Conservation (phyloP, 1,140 invertebrate species). For the Globodera rostochiensis region DNA sequence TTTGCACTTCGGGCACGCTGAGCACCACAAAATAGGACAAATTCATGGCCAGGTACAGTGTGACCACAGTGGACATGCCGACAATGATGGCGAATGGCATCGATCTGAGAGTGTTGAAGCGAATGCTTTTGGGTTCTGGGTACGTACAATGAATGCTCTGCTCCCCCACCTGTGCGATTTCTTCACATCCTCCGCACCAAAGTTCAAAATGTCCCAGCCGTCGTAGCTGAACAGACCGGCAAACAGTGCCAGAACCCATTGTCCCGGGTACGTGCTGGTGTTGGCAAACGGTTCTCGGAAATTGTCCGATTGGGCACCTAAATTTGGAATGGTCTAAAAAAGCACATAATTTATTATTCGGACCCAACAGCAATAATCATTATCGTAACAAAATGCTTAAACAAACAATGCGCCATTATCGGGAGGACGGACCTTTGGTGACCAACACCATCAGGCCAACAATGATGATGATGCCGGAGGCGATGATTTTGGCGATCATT, state of each 20-base stretch:
- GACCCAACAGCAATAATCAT: too few relatives aligned
- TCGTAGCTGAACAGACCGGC: slow-evolving; percentile 50
- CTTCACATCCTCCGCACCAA: slow-evolving; percentile 56
- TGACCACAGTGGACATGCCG: slow-evolving; percentile 48
- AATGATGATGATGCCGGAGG: slow-evolving; percentile 53
- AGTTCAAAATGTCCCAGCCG: slow-evolving; percentile 59
- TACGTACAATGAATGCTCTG: background rate
- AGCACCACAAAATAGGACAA: slow-evolving; percentile 54
- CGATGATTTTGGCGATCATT: slow-evolving; percentile 50
- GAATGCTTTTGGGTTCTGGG: background rate
- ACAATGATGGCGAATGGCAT: slow-evolving; percentile 57
- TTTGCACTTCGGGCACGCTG: slow-evolving; percentile 34
- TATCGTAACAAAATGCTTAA: background rate
- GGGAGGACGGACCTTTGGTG: slow-evolving; percentile 35
- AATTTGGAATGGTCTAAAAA: background rate
- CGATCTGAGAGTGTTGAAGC: slow-evolving; percentile 33
- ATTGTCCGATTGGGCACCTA: slow-evolving; percentile 23
- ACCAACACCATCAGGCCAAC: slow-evolving; percentile 50
- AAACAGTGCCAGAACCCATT: slow-evolving; percentile 37
- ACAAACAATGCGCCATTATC: background rate
- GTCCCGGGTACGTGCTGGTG: slow-evolving; percentile 17
- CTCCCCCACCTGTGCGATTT: slow-evolving; percentile 46
- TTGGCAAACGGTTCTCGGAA: slow-evolving; percentile 27
- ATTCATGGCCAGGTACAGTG: slow-evolving; percentile 51
- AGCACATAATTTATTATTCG: background rate